Base-by-base conservation (phyloP, 2,888 invertebrate genomes). In the Drosophila paranaensis region DNA sequence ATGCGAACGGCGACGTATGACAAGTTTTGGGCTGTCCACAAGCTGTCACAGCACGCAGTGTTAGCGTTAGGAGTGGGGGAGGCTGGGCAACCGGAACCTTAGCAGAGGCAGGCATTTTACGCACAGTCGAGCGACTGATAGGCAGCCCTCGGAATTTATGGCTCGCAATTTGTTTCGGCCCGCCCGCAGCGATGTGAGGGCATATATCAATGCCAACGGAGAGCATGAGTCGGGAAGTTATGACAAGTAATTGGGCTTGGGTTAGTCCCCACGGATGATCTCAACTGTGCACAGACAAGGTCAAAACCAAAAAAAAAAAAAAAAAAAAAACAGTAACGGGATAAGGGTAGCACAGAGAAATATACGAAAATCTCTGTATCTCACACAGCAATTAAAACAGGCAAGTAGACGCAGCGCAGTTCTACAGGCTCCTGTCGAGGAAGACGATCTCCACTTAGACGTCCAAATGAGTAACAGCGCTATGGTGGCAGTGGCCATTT, bases 401-500 rank as follows among this genome's bases (percentile, higher is more conserved):
- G 33, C 27, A 55, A 35, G 13, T 37, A 42, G 14, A 16, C 33
- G 60, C 20, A 6, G 33, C 37, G 62, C 40, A 27, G 37, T 6
- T 20, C 35, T 25, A 16, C 27, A 27, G 14, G 20, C 58, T 39
- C 20, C 27, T 10, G 37, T 27, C 35, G 35, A 33, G 37, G 20
- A 42, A 56, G 40, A 45, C 39, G 63, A 30, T 43, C 63, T 67
- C 58, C 63, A 68, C 42, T 40, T 60, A 69, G 35, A n/a, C 40
- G 50, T 16, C 43, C 14, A 6, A 27, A 93, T 93, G 93, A 93
- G 93, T 91, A 93, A 93, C 70, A 93, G 92, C 83, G 93, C 93
- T 73, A 96, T 96, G 96, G 95, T 96, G 91, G 96, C 96, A 76
- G 96, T 97, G 88, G 96, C 96, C 89, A 96, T 97, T 87, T 96